A percentile compares a stretch with the other conserved stretches of the same genome.
phyloP scores from a whole-genome alignment of 2,797 vertebrate genomes.

The Menidia menidia region DNA sequence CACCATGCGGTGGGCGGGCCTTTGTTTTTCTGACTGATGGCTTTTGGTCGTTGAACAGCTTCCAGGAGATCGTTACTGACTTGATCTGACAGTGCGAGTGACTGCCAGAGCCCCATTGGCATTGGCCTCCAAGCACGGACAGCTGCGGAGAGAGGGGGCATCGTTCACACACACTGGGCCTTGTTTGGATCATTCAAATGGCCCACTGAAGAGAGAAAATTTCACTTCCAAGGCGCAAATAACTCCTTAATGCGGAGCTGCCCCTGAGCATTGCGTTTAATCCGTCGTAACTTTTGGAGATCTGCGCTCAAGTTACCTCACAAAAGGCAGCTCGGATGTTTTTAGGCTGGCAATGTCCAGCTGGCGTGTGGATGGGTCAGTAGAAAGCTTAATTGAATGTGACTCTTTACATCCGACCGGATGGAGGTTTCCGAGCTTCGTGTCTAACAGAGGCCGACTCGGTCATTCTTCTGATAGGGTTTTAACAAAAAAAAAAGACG shows the following conservation, averaged over 20 bases:
- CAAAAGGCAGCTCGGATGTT: no score
- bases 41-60: constrained; percentile 64
- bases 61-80: constrained; percentile 73
- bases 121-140: constrained; percentile 57
- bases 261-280: constrained; percentile 42
- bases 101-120: constrained; percentile 26
- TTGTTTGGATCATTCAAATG: constrained; percentile 31
- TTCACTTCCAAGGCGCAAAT: constrained; percentile 11
- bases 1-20: constrained; percentile 51
- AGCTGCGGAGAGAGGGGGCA: constrained; percentile 69
- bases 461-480: background rate
- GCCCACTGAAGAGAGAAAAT: constrained; percentile 22
- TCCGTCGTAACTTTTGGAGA: background rate
- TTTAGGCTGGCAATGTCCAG: no score
- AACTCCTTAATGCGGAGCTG: constrained; percentile 34
- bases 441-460: background rate
- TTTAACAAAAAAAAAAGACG: no score
- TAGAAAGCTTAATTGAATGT: background rate
- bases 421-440: background rate
- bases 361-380: background rate
- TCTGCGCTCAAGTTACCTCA: no score
- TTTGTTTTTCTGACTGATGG: constrained; percentile 65
- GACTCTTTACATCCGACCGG: background rate
- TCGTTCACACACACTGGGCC: constrained; percentile 33
- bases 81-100: constrained; percentile 57